phyloP scores from a whole-genome alignment of 1,140 invertebrate species.

The Drosophila lacteicornis region DNA sequence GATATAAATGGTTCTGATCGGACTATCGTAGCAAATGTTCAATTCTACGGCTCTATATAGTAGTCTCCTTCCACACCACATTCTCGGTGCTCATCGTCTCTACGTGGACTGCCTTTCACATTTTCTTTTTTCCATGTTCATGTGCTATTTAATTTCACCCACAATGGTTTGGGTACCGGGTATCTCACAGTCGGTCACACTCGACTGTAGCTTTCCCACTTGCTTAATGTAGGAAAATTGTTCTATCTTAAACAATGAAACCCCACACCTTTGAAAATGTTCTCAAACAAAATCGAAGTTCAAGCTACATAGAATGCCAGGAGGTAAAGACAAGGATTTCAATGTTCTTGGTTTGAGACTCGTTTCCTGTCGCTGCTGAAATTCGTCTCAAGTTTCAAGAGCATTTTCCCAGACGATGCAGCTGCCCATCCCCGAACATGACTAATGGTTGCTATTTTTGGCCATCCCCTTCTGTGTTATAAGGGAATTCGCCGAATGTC shows the following conservation, averaged over 20 bases:
- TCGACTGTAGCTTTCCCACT: no score
- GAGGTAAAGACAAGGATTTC: constrained; percentile 12
- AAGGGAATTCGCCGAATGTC: constrained; percentile 19
- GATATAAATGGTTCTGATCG: no score
- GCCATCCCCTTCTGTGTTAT: constrained; percentile 13
- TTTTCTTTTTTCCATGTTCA: no score
- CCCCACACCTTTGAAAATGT: constrained; percentile 18
- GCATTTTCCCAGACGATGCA: constrained; percentile 53
- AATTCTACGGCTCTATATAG: no score
- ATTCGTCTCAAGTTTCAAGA: constrained; percentile 59
- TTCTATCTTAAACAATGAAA: background rate
- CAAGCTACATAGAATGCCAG: constrained; percentile 22
- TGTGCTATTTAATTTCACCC: no score
- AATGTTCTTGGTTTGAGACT: constrained; percentile 7
- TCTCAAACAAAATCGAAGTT: constrained; percentile 30
- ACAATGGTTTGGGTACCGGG: no score
- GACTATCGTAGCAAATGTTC: no score
- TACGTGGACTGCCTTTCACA: no score
- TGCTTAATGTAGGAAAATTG: background rate
- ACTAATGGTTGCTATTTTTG: constrained; percentile 55
- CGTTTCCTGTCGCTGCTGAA: constrained; percentile 32
- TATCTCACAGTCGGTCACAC: no score
- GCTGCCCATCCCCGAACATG: constrained; percentile 37
- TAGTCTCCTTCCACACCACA: no score
- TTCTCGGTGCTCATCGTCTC: no score